Evolutionary conservation across 2,888 invertebrate species (phyloP), one percentile per base, ranked within the genome.

Genomic region (Aphidoletes aphidimyza): DNA sequence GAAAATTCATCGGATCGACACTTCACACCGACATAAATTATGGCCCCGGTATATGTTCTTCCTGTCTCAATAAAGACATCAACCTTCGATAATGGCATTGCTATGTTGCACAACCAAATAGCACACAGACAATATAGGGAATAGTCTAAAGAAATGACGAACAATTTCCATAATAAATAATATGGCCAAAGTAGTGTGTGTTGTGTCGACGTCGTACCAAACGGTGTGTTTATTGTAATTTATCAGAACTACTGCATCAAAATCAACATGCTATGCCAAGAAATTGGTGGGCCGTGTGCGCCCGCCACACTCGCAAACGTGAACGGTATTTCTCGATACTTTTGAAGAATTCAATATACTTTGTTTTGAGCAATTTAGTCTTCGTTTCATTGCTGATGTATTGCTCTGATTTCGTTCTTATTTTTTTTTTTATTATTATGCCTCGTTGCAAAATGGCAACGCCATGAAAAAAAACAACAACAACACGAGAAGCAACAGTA

Each of bases 11-110:
- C 30, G 69, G 69, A 30, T 69, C 69, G 69, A 69, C 69, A 69
- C 30, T 69, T 69, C 34, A 69, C 69, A 81, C 81, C 37, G 37
- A 37, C 81, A 81, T 81, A 81, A 37, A 81, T 81, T 81, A 81
- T 81, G 81, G 37, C 37, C 26, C 17, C 37, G 22, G 36, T 78
- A 14, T 78, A 78, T 78, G 34, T 36, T 81, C 81, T 81, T 81
- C 81, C 81, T 81, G 81, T 81, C 37, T 81, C 81, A 81, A 81
- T 81, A 37, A 81, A 81, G 81, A 81, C 81, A 81, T 81, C 81
- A 37, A n/a, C 14, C 78, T 11, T 17, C 81, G 9, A 81, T 22
- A 78, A 81, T 30, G 34, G 69, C 81, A 81, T 36, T 36, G 19
- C 78, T 26, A 22, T 26, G 26, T 6, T 26, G 6, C 59, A 59